Conservation (phyloP, 2,113 vertebrate genomes). For the Colossoma macropomum region DNA sequence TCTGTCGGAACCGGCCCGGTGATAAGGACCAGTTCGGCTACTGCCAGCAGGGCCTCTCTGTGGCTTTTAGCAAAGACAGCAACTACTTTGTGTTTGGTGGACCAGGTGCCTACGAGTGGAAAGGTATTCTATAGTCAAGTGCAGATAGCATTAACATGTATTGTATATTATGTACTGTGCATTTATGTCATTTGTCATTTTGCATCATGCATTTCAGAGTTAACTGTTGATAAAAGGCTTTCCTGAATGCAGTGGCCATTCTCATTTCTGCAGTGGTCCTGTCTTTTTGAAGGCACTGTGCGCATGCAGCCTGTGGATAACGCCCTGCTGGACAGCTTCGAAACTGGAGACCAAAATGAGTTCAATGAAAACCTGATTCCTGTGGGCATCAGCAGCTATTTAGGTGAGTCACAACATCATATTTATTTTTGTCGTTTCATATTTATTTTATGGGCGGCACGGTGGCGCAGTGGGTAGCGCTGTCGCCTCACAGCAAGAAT, state of each 20-base stretch:
- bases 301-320: constrained; percentile 86
- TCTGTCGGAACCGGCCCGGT: constrained; percentile 59
- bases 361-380: constrained; percentile 81
- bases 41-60: constrained; percentile 93
- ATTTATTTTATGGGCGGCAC: too few relatives aligned
- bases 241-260: background rate
- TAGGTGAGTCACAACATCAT: constrained; percentile 78
- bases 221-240: background rate
- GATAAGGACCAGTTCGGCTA: constrained; percentile 88
- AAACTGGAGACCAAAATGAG: constrained; percentile 85
- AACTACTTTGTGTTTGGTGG: constrained; percentile 88
- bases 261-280: background rate
- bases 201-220: background rate
- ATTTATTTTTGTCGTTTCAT: too few relatives aligned
- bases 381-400: constrained; percentile 87
- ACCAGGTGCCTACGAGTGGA: constrained; percentile 92
- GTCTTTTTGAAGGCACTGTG: constrained; percentile 80
- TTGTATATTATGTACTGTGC: background rate
- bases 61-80: constrained; percentile 88
- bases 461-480: too few relatives aligned
- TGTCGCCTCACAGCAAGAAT: too few relatives aligned
- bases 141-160: too few relatives aligned
- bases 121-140: constrained; percentile 76
- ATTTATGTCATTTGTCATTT: background rate
- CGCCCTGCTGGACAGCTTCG: constrained; percentile 80